Evolutionary conservation across 2,113 vertebrate species (phyloP).

Genomic region (Perccottus glenii): DNA sequence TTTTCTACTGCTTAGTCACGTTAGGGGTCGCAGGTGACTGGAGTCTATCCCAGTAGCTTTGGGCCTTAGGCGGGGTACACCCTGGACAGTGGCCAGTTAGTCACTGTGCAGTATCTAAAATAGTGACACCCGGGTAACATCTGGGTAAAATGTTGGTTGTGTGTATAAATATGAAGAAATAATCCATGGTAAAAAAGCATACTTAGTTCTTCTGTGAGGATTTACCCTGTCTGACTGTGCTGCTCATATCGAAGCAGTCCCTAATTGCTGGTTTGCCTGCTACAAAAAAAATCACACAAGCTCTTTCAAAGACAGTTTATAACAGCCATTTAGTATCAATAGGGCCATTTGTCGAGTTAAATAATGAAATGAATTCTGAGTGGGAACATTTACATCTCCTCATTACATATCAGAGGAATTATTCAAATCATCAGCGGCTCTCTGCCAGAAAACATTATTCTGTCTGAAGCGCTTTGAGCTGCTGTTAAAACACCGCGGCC

Average conservation of each 20-base stretch:
- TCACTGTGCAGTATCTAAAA: no score
- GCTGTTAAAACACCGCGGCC: constrained; percentile 31
- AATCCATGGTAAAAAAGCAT: neutral
- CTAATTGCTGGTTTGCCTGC: neutral
- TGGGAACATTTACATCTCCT: constrained; percentile 66
- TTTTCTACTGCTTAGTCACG: no score
- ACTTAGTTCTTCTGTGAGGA: neutral
- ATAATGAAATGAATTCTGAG: constrained; percentile 35
- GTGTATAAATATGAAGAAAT: neutral
- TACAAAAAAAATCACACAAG: neutral
- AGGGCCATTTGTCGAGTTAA: constrained; percentile 29
- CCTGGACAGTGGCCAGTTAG: no score
- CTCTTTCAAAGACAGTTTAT: constrained; percentile 12
- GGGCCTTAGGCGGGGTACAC: no score
- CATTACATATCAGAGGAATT: constrained; percentile 63
- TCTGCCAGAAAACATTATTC: constrained; percentile 42
- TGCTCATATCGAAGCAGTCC: neutral
- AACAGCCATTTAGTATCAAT: constrained; percentile 14
- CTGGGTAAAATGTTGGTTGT: neutral
- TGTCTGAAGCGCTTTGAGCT: constrained; percentile 38
- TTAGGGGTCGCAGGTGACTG: no score
- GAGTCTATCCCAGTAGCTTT: no score
- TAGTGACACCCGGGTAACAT: neutral
- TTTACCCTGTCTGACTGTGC: neutral
- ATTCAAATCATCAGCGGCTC: constrained; percentile 52